These are phyloP conservation scores for Rhingia rostrata DNA, from an alignment of 2,888 invertebrate species.

Conservation along the genomic window DNA sequence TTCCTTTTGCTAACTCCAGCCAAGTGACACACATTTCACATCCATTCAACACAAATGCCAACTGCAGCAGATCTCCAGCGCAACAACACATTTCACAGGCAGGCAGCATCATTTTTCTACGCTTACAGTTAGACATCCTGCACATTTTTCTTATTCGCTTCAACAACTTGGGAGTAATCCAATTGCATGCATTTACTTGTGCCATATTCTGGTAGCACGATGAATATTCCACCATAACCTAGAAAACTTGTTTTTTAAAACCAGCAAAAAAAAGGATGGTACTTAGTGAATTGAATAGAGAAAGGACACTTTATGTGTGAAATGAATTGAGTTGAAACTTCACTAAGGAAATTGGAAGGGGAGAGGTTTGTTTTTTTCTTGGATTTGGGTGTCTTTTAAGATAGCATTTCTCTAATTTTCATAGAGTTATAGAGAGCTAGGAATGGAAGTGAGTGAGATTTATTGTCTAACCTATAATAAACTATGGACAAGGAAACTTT, in stretches of 20 bases:
- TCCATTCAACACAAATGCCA: background rate
- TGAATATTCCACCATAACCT: conserved; percentile 3
- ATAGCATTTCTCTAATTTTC: background rate
- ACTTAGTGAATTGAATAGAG: conserved; percentile 24
- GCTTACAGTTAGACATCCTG: conserved; percentile 25
- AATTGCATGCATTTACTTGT: conserved; percentile 15
- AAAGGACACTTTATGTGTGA: conserved; percentile 23
- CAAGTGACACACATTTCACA: conserved; percentile 19
- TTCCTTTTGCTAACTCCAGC: conserved; percentile 20
- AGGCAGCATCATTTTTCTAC: background rate
- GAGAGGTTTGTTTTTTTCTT: background rate
- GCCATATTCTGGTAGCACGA: background rate
- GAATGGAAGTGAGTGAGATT: too few relatives aligned
- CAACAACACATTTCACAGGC: conserved; percentile 7
- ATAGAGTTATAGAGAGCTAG: too few relatives aligned
- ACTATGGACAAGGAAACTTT: too few relatives aligned
- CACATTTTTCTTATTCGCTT: conserved; percentile 29
- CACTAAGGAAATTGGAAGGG: conserved; percentile 1
- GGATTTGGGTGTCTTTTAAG: conserved; percentile 19
- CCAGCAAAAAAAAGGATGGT: background rate
- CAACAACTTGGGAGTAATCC: conserved; percentile 46
- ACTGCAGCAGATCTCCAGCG: background rate
- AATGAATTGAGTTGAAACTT: conserved; percentile 7
- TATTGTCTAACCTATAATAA: too few relatives aligned
- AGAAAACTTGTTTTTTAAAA: background rate